These are phyloP conservation scores for Nomia melanderi DNA, from an alignment of 1,140 invertebrate genomes.

Conservation along the genomic window DNA sequence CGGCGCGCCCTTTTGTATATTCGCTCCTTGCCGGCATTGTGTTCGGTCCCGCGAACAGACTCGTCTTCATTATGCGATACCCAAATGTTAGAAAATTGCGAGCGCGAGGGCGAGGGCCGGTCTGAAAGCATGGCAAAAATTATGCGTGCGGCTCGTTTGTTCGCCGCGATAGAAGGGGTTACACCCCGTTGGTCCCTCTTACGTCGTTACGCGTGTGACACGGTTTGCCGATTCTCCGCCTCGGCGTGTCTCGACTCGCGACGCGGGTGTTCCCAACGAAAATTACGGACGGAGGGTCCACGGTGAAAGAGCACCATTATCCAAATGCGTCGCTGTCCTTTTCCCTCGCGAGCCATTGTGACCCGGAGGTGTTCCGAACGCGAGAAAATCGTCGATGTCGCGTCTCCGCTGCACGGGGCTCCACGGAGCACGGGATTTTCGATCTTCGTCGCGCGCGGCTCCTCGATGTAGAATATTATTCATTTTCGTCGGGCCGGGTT, in stretches of 20 bases:
- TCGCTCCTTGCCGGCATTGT: conserved; percentile 43
- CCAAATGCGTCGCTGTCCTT: conserved; percentile 27
- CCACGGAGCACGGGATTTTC: too few relatives aligned
- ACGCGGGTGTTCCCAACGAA: not conserved
- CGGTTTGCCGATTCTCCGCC: conserved; percentile 20
- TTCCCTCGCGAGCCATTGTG: not conserved
- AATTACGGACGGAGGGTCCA: conserved; percentile 23
- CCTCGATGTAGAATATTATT: too few relatives aligned
- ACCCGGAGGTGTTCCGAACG: not conserved
- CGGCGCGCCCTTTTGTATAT: conserved; percentile 41
- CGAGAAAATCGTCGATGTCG: not conserved
- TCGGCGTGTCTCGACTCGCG: not conserved
- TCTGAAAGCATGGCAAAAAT: conserved; percentile 50
- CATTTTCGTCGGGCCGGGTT: too few relatives aligned
- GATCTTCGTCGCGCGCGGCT: too few relatives aligned
- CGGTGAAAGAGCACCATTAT: conserved; percentile 21
- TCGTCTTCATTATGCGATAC: conserved; percentile 49
- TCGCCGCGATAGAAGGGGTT: conserved; percentile 38
- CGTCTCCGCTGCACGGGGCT: too few relatives aligned
- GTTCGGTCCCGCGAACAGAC: conserved; percentile 30
- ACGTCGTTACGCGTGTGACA: conserved; percentile 35
- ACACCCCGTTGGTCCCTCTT: conserved; percentile 33
- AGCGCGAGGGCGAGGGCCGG: conserved; percentile 8
- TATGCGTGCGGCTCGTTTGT: conserved; percentile 47
- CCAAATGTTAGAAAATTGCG: conserved; percentile 62